Evolutionary conservation across 2,797 vertebrate genomes (phyloP).

Genomic region (Notamacropus eugenii): DNA sequence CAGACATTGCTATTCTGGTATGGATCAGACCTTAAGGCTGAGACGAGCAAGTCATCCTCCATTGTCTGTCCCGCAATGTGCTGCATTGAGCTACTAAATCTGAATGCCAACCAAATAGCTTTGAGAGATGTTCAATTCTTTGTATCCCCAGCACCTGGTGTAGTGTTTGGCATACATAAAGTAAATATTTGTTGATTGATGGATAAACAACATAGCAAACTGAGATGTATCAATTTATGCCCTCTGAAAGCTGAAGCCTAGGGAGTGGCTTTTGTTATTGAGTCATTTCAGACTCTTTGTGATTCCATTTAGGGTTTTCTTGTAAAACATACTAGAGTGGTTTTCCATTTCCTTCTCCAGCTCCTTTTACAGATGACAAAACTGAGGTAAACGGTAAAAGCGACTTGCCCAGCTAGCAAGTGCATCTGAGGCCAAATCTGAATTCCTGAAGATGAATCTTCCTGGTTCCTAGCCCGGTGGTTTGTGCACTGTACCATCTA

Average conservation of each 20-base stretch:
- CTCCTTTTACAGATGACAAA: too few species aligned
- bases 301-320: too few species aligned
- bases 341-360: too few species aligned
- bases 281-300: too few species aligned
- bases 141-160: background rate
- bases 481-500: background rate
- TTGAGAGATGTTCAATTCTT: background rate
- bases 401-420: too few species aligned
- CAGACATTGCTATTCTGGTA: background rate
- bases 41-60: background rate
- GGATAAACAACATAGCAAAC: background rate
- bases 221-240: background rate
- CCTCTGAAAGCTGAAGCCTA: background rate
- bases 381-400: too few species aligned
- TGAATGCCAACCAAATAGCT: too few species aligned
- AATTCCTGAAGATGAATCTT: background rate
- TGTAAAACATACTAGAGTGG: too few species aligned
- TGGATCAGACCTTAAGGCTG: background rate
- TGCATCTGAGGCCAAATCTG: background rate
- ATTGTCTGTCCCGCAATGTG: too few species aligned
- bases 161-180: background rate
- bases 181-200: background rate
- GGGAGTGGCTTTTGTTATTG: too few species aligned
- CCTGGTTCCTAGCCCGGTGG: background rate
- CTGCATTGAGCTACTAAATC: background rate